Percentiles rank a stretch among this genome's conserved stretches.
Conservation (phyloP, 2,113 vertebrate species). For the Cranoglanis bouderius region DNA sequence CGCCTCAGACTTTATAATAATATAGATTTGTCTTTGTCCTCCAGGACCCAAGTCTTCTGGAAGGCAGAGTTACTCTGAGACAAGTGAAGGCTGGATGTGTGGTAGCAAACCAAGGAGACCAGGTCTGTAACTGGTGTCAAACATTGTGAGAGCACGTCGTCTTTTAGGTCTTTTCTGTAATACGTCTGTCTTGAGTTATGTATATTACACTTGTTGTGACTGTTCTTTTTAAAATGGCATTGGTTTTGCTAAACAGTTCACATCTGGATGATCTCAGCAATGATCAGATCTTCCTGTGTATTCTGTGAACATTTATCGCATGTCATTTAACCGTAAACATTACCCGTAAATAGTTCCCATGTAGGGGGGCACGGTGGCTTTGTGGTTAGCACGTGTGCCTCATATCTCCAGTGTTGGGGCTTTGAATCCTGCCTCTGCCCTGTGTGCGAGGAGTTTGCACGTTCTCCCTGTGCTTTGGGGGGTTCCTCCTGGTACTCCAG, state of each 20-base stretch:
- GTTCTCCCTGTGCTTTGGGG: too few relatives aligned
- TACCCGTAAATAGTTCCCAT: background rate
- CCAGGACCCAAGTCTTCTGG: slow-evolving; percentile 82
- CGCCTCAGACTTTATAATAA: background rate
- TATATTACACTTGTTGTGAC: background rate
- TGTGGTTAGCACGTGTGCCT: too few relatives aligned
- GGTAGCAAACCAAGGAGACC: slow-evolving; percentile 88
- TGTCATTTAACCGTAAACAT: background rate
- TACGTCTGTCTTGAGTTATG: background rate
- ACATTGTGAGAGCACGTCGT: background rate
- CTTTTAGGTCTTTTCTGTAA: background rate
- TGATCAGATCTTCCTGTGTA: background rate
- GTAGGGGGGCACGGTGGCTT: too few relatives aligned
- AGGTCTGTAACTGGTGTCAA: slow-evolving; percentile 73
- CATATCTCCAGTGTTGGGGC: too few relatives aligned
- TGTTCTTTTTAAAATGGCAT: background rate
- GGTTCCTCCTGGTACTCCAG: too few relatives aligned
- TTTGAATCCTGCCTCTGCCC: too few relatives aligned
- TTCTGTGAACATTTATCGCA: background rate
- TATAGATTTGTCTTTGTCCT: slow-evolving; percentile 19
- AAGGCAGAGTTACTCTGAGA: slow-evolving; percentile 83
- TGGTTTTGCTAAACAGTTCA: background rate
- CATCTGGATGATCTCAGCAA: background rate
- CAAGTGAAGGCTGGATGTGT: slow-evolving; percentile 86
- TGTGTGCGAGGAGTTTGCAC: too few relatives aligned